Percentiles rank a stretch among this genome's conserved stretches.
phyloP scores from a whole-genome alignment of 30 jellyfish, hydroid and myxozoan species.

The Pelagia noctiluca region DNA sequence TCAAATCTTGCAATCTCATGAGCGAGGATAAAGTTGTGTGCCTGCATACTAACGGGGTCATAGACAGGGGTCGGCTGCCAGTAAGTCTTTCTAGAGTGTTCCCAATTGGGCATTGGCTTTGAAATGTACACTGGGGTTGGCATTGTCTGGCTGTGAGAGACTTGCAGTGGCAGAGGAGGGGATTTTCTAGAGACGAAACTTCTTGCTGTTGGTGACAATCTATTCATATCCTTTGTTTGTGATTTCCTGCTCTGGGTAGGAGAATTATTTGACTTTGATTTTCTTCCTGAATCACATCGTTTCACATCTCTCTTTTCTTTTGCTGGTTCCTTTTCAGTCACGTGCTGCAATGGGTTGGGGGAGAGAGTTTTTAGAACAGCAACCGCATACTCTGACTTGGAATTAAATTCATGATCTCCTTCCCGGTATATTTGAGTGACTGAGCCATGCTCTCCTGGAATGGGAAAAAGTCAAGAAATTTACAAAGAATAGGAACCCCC shows the following conservation, averaged over 20 bases:
- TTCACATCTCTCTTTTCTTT: not conserved
- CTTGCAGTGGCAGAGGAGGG: slow-evolving; percentile 64
- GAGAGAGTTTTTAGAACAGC: slow-evolving; percentile 68
- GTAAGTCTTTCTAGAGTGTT: slow-evolving; percentile 65
- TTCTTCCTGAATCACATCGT: not conserved
- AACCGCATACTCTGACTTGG: slow-evolving; percentile 76
- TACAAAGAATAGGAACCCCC: not conserved
- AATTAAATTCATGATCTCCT: slow-evolving; percentile 81
- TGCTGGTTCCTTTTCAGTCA: not conserved
- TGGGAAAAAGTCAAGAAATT: not conserved
- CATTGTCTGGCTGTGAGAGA: slow-evolving; percentile 50
- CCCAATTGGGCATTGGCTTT: slow-evolving; percentile 68
- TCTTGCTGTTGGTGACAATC: slow-evolving; percentile 95
- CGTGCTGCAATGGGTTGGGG: slow-evolving; percentile 6
- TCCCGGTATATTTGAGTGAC: slow-evolving; percentile 85
- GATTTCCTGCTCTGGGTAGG: not conserved
- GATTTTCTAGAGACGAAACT: slow-evolving; percentile 89
- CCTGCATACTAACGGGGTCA: slow-evolving; percentile 86
- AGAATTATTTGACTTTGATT: not conserved
- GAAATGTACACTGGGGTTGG: slow-evolving; percentile 49
- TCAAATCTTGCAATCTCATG: slow-evolving; percentile 96
- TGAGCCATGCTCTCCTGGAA: slow-evolving; percentile 94
- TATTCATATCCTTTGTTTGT: slow-evolving; percentile 20
- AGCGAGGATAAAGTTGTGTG: slow-evolving; percentile 88
- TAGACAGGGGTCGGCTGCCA: slow-evolving; percentile 82